These are phyloP conservation scores for Bradypus variegatus DNA, from an alignment of 2,797 vertebrate genomes.

Conservation along the genomic window DNA sequence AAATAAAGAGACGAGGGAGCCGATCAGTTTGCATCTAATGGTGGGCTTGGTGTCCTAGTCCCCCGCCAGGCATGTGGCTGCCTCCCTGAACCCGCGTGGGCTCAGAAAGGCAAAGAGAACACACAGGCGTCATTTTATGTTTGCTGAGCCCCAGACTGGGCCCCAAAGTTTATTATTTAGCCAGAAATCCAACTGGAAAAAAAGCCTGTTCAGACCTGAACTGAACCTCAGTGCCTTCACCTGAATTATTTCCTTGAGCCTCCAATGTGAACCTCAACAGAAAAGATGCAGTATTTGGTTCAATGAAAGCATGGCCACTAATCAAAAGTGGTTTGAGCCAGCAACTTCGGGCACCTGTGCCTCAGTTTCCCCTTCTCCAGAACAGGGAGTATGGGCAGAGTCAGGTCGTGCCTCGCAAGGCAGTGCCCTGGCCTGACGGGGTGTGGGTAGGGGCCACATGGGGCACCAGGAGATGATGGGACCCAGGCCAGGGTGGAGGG, in stretches of 20 bases:
- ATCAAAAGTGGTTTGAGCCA: not conserved
- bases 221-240: not conserved
- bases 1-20: not conserved
- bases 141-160: not conserved
- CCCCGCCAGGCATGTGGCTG: not conserved
- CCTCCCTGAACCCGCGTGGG: not conserved
- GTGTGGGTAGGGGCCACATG: not conserved
- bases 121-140: not conserved
- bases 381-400: not conserved
- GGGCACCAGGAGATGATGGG: too few relatives aligned
- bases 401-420: not conserved
- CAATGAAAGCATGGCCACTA: not conserved
- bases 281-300: not conserved
- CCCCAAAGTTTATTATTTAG: not conserved
- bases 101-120: not conserved
- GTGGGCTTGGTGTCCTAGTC: not conserved
- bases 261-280: too few relatives aligned
- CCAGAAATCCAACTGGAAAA: not conserved
- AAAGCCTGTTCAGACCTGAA: not conserved
- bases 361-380: not conserved
- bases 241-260: not conserved
- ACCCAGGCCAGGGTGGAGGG: not conserved
- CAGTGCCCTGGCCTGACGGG: not conserved
- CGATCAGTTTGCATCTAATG: accelerated
- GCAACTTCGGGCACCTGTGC: not conserved